Evolutionary conservation across 2,797 vertebrate species (phyloP).

Genomic region (Hyperoplus lanceolatus): DNA sequence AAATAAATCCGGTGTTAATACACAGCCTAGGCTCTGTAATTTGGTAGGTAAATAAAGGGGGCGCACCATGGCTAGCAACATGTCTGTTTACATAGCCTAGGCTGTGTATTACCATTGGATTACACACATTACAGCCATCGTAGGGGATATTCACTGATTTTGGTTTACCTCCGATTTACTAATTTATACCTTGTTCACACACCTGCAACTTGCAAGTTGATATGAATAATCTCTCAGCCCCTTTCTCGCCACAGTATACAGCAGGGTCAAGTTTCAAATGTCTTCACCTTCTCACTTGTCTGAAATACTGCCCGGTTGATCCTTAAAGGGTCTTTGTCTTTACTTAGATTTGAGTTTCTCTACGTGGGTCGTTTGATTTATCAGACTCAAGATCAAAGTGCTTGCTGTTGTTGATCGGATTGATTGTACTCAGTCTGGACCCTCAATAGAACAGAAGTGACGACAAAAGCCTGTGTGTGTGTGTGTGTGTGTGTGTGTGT

Average conservation of each 20-base stretch:
- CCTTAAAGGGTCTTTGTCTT: constrained; percentile 26
- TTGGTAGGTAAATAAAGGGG: too few species aligned
- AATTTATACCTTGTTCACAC: constrained; percentile 35
- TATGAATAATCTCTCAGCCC: constrained; percentile 26
- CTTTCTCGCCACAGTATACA: background rate
- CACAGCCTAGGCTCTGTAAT: too few species aligned
- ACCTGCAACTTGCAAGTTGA: constrained; percentile 53
- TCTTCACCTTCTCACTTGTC: constrained; percentile 35
- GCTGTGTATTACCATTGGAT: background rate
- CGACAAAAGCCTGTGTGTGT: background rate
- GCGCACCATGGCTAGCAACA: too few species aligned
- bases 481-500: too few species aligned
- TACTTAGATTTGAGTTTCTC: constrained; percentile 19
- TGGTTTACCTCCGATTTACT: constrained; percentile 9
- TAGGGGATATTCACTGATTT: too few species aligned
- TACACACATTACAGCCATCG: too few species aligned
- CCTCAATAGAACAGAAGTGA: background rate
- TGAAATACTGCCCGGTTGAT: constrained; percentile 44
- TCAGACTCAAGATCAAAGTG: background rate
- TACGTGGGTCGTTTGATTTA: constrained; percentile 9
- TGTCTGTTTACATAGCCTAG: constrained; percentile 4
- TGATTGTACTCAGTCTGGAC: constrained; percentile 8
- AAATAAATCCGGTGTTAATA: too few species aligned
- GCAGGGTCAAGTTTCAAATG: constrained; percentile 54
- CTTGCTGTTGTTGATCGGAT: background rate